Evolutionary conservation across 2,888 invertebrate species (phyloP).

Genomic region (Dione vanillae): DNA sequence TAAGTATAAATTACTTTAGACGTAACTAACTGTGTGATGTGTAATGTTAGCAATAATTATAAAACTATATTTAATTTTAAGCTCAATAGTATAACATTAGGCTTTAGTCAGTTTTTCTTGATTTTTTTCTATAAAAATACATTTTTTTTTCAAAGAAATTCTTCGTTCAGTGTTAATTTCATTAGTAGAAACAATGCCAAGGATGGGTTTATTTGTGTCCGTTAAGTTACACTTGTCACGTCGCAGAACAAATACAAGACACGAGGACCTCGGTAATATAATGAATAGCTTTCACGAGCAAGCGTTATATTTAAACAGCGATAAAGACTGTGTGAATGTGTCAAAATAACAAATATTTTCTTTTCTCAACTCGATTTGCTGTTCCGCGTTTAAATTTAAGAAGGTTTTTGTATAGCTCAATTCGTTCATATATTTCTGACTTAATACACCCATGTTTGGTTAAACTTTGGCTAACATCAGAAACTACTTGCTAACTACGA

Average conservation of each 20-base stretch:
- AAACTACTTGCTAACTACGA: too few relatives aligned
- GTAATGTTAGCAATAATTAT: not conserved
- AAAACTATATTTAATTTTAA: not conserved
- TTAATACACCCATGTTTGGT: too few relatives aligned
- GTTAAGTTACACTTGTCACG: constrained; percentile 80
- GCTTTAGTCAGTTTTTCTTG: not conserved
- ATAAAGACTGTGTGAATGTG: constrained; percentile 83
- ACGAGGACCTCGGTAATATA: constrained; percentile 71
- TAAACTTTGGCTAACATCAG: too few relatives aligned
- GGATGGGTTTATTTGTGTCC: constrained; percentile 74
- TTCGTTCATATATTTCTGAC: too few relatives aligned
- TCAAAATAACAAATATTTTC: constrained; percentile 84
- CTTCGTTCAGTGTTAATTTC: constrained; percentile 22
- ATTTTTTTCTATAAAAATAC: not conserved
- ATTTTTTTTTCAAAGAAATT: not conserved
- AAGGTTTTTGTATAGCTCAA: constrained; percentile 4
- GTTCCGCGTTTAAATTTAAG: constrained; percentile 32
- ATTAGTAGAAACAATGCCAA: constrained; percentile 59
- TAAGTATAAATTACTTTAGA: not conserved
- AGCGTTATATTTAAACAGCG: constrained; percentile 78
- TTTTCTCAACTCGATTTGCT: constrained; percentile 53
- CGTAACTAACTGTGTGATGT: not conserved
- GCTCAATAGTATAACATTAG: too few relatives aligned
- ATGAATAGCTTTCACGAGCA: constrained; percentile 79
- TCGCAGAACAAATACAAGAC: constrained; percentile 77